Percentiles rank a stretch among this genome's conserved stretches.
These are phyloP conservation scores for Ardeotis arabs DNA, from an alignment of 2,113 vertebrate species.

Conservation along the genomic window DNA sequence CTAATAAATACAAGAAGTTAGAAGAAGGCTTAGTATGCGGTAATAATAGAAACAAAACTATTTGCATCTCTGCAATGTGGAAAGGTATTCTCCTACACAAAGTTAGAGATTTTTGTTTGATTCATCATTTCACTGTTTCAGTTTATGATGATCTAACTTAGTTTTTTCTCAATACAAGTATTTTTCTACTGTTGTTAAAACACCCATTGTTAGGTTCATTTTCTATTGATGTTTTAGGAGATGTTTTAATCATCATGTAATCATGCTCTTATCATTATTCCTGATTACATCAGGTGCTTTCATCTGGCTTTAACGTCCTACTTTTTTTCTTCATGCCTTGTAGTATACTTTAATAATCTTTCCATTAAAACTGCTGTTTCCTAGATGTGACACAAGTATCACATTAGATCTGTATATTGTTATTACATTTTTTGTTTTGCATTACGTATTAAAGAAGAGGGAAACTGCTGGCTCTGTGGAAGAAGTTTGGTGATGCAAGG, in stretches of 20 bases:
- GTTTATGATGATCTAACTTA: neutral
- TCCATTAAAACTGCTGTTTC: neutral
- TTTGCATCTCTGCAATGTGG: neutral
- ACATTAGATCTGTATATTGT: neutral
- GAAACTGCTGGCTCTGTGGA: neutral
- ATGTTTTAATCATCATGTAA: neutral
- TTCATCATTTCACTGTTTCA: neutral
- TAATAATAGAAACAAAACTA: neutral
- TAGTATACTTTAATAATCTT: neutral
- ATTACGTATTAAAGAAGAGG: neutral
- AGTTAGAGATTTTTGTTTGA: neutral
- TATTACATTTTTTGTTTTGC: neutral
- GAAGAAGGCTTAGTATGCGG: neutral
- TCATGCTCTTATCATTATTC: neutral
- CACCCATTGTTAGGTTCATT: neutral
- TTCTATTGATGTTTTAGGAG: neutral
- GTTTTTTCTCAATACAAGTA: neutral
- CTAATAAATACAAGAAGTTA: neutral
- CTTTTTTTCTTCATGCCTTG: neutral
- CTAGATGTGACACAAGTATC: neutral
- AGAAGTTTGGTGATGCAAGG: neutral
- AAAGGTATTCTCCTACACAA: neutral
- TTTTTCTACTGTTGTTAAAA: neutral
- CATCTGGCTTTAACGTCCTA: neutral
- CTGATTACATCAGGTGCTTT: neutral